Conservation (phyloP, 2,888 invertebrate genomes). For the Osmoderma eremita region DNA sequence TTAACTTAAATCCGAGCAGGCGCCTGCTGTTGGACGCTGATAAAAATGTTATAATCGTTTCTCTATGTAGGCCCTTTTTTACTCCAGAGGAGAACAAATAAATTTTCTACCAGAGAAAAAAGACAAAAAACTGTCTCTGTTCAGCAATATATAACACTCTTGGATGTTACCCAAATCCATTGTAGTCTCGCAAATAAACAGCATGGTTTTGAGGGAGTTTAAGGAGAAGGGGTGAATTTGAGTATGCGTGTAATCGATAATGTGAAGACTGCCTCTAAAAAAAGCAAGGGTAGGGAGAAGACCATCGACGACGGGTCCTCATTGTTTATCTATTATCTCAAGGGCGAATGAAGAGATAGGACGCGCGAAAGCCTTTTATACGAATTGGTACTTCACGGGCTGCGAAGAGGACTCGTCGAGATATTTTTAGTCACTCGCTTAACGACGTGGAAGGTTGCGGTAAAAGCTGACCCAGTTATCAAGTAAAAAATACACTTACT, state of each 20-base stretch:
- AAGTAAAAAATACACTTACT: no score
- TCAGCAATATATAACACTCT: slow-evolving; percentile 31
- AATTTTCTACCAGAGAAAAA: neutral
- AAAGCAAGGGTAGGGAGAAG: neutral
- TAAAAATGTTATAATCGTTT: no score
- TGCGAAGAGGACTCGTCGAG: no score
- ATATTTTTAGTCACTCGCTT: no score
- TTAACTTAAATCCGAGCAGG: no score
- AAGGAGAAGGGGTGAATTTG: neutral
- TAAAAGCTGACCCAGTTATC: no score
- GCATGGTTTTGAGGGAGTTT: neutral
- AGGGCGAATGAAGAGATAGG: slow-evolving; percentile 9
- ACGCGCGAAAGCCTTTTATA: slow-evolving; percentile 6
- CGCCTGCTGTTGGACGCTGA: no score
- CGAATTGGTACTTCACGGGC: slow-evolving; percentile 2
- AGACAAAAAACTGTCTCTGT: slow-evolving; percentile 22
- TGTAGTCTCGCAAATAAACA: slow-evolving; percentile 32
- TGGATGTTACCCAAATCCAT: slow-evolving; percentile 35
- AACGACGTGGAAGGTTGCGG: no score
- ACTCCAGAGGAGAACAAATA: no score
- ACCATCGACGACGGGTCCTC: slow-evolving; percentile 1
- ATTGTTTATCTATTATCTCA: slow-evolving; percentile 21
- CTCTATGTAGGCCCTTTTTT: no score
- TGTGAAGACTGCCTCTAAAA: neutral
- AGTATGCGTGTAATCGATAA: slow-evolving; percentile 15